Base-by-base conservation (phyloP, 2,797 vertebrate genomes). In the Propithecus perrieri region DNA sequence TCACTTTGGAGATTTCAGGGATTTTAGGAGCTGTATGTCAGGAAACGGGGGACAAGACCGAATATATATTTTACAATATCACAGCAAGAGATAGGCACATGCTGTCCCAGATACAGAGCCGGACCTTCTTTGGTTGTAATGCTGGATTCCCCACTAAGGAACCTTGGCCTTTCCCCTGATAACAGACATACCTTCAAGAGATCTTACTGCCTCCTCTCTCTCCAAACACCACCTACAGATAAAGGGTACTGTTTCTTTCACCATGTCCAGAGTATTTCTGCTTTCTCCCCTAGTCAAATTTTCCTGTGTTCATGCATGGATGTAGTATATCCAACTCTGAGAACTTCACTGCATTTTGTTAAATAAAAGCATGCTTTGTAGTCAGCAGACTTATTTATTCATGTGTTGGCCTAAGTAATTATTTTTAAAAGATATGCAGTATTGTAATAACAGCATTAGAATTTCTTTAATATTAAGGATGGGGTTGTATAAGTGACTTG, bases 331-430 rank as follows among this genome's bases (percentile, higher is more conserved):
- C 50, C 24, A 61, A 24, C 72, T 67, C 71, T 76, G 38, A n/a
- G 7, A 61, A 14, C 5, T 20, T 91, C 78, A 67, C 10, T 71
- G 41, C 17, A 74, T 72, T 96, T 76, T 71, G 50, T 80, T 89
- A 89, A 89, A 69, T 85, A 85, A 75, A 87, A 43, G 63, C 69
- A 41, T 95, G 84, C 22, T 95, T 65, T 86, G 33, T 35, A 76
- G 46, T 38, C 43, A 57, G 46, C 69, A 92, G 26, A 80, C 20
- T 75, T 86, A 22, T 50, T 83, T 43, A 80, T 53, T 88, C 28
- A 43, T 38, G 13, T 50, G 22, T 76, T 5, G 2, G 35, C 86
- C 67, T 88, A 88, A 91, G 59, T 28, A 85, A 94, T 48, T 50
- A 24, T n/a, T 57, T 91, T 78, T 85, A 93, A 78, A 96, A 86